Conservation (phyloP, 1,140 invertebrate genomes). For the Drosophila insularis region DNA sequence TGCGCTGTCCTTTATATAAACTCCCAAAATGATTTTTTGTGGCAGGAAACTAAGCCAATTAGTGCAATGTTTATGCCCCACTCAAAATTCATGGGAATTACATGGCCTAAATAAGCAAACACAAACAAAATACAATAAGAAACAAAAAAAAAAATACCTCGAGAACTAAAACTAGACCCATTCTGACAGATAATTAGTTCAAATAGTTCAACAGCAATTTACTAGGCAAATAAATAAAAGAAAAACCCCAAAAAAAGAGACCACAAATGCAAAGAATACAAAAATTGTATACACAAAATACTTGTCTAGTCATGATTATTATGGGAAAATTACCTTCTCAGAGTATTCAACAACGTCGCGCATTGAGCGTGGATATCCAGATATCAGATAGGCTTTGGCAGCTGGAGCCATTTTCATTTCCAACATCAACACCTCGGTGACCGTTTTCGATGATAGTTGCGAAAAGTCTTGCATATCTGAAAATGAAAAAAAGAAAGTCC, state of each 20-base stretch:
- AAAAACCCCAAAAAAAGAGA: constrained; percentile 17
- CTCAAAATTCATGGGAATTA: constrained; percentile 63
- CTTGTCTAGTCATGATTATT: neutral
- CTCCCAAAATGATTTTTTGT: constrained; percentile 4
- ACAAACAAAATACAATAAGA: neutral
- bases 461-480: constrained; percentile 93
- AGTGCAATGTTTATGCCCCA: constrained; percentile 33
- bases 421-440: constrained; percentile 94
- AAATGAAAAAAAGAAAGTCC: constrained; percentile 42
- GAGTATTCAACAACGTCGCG: constrained; percentile 94
- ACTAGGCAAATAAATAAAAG: constrained; percentile 43
- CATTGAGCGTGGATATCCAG: constrained; percentile 97
- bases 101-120: constrained; percentile 45
- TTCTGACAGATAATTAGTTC: constrained; percentile 71
- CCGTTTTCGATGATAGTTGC: constrained; percentile 91
- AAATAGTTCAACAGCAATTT: constrained; percentile 65
- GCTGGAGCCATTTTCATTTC: constrained; percentile 96
- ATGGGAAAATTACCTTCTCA: constrained; percentile 87
- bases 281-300: neutral
- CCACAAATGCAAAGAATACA: constrained; percentile 41
- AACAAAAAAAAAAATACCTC: neutral
- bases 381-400: constrained; percentile 96
- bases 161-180: neutral
- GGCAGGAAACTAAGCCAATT: constrained; percentile 30
- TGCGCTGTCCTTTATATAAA: neutral